Percentiles rank a stretch among this genome's conserved stretches.
These are phyloP conservation scores for Alexandromys fortis DNA, from an alignment of 2,113 vertebrate species.

Conservation along the genomic window DNA sequence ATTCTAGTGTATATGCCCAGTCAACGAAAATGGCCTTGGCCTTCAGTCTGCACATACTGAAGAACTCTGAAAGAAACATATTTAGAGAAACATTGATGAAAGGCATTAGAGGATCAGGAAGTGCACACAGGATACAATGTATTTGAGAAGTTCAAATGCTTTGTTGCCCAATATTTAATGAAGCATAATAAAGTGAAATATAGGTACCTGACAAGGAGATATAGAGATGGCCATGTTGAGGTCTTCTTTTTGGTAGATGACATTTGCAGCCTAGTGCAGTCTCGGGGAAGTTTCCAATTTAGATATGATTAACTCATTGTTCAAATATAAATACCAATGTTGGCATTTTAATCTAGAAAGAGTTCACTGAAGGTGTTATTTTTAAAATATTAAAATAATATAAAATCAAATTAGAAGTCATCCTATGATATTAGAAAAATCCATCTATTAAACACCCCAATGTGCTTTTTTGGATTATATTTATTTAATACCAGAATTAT, in stretches of 20 bases:
- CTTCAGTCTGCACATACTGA: background rate
- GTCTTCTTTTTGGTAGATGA: fast-evolving
- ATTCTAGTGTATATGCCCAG: background rate
- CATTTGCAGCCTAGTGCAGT: background rate
- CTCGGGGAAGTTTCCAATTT: background rate
- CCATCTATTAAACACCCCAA: background rate
- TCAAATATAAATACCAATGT: background rate
- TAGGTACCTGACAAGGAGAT: fast-evolving
- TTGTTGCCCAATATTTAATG: fast-evolving
- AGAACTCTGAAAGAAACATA: background rate
- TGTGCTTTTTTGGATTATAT: background rate
- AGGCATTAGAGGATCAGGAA: background rate
- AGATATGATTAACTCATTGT: background rate
- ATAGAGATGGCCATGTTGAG: fast-evolving
- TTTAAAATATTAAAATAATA: background rate
- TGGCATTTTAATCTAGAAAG: background rate
- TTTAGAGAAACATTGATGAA: background rate
- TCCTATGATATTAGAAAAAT: background rate
- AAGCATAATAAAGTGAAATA: fast-evolving
- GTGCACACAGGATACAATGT: background rate
- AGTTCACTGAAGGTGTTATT: background rate
- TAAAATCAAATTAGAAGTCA: background rate
- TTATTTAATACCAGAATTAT: background rate
- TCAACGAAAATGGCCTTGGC: background rate
- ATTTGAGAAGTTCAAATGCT: background rate